Evolutionary conservation across 2,113 vertebrate genomes (phyloP).

Genomic region (Solea solea): DNA sequence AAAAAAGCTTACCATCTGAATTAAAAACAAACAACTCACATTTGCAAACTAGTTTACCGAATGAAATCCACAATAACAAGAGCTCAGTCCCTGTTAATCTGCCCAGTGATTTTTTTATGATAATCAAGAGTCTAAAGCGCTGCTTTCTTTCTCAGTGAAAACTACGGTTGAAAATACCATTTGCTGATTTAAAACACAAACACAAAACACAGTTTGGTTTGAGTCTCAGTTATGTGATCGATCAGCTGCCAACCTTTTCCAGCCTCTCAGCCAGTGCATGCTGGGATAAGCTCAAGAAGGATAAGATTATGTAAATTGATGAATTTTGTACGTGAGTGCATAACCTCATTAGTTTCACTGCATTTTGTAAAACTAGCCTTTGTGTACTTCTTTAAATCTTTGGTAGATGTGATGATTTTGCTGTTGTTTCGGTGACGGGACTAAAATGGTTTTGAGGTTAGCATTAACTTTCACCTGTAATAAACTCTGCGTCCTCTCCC

Average conservation of each 20-base stretch:
- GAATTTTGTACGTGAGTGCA: background rate
- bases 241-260: background rate
- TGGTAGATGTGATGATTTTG: background rate
- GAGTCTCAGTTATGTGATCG: background rate
- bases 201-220: no score
- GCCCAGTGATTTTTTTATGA: no score
- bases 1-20: no score
- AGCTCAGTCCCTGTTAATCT: no score
- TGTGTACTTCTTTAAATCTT: background rate
- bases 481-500: slow-evolving; percentile 1
- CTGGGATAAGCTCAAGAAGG: background rate
- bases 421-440: background rate
- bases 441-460: background rate
- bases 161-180: no score
- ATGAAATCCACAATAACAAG: no score
- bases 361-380: background rate
- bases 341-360: background rate
- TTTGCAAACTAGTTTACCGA: no score
- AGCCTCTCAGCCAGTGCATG: background rate
- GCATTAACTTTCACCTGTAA: background rate
- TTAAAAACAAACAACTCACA: no score
- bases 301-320: background rate
- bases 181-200: no score
- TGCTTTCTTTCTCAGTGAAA: no score
- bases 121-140: no score